Evolutionary conservation across 2,113 vertebrate genomes (phyloP).

Genomic region (Meriones unguiculatus): DNA sequence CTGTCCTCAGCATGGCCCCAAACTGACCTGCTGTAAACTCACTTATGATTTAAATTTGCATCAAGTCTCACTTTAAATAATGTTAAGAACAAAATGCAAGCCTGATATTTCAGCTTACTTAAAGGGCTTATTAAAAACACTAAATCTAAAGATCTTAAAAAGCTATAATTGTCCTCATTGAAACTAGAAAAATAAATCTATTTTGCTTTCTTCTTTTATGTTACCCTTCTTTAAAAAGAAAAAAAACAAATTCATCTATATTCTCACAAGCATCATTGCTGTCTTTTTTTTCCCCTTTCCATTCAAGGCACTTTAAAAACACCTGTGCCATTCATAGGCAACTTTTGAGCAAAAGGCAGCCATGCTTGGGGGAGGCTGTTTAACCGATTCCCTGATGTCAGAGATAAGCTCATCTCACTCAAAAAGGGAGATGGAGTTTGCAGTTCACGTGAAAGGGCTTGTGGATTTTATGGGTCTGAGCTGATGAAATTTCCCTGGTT

Average conservation of each 20-base stretch:
- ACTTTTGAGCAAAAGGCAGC: slow-evolving; percentile 86
- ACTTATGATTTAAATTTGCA: slow-evolving; percentile 66
- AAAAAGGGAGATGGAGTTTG: slow-evolving; percentile 71
- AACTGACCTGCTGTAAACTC: slow-evolving; percentile 64
- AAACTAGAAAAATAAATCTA: slow-evolving; percentile 84
- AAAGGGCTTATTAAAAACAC: slow-evolving; percentile 78
- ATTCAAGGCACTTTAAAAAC: slow-evolving; percentile 85
- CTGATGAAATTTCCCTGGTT: slow-evolving; percentile 76
- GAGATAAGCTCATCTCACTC: slow-evolving; percentile 77
- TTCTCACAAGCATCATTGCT: slow-evolving; percentile 31
- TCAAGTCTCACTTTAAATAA: slow-evolving; percentile 79
- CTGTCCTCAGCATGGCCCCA: slow-evolving; percentile 41
- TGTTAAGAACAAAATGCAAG: slow-evolving; percentile 79
- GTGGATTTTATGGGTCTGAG: slow-evolving; percentile 76
- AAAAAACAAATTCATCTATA: slow-evolving; percentile 81
- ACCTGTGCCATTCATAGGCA: slow-evolving; percentile 88
- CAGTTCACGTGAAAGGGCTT: slow-evolving; percentile 72
- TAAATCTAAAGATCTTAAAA: slow-evolving; percentile 83
- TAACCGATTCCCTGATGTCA: slow-evolving; percentile 77
- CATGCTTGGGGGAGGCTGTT: slow-evolving; percentile 66
- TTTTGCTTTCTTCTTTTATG: slow-evolving; percentile 78
- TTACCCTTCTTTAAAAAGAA: slow-evolving; percentile 71
- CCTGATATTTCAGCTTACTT: slow-evolving; percentile 83
- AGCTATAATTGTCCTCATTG: slow-evolving; percentile 83
- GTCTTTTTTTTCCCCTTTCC: slow-evolving; percentile 47